phyloP scores from a whole-genome alignment of 2,113 vertebrate genomes.

The Suncus etruscus region DNA sequence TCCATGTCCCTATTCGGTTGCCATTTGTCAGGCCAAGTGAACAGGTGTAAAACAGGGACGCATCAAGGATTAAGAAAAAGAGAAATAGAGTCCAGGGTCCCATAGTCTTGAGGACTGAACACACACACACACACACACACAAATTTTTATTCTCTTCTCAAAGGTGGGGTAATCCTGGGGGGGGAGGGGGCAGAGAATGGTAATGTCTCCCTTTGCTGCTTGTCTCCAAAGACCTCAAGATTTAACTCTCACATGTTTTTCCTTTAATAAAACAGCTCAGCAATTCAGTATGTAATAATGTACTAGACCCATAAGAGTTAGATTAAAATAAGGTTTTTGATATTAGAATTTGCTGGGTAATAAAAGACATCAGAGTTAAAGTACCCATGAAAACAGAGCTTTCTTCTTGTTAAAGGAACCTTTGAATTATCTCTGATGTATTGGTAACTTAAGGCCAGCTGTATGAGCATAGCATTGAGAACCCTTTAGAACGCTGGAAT shows the following conservation, averaged over 20 bases:
- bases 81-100: no score
- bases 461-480: not conserved
- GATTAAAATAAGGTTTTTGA: slow-evolving; percentile 18
- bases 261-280: not conserved
- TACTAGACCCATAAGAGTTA: not conserved
- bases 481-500: not conserved
- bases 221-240: no score
- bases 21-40: no score
- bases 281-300: not conserved
- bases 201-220: no score
- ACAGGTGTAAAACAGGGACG: no score
- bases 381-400: not conserved
- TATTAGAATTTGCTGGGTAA: not conserved
- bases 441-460: not conserved
- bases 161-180: no score
- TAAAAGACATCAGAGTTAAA: not conserved
- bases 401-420: not conserved
- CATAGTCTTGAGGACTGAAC: no score
- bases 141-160: no score
- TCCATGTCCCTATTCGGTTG: no score
- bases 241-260: not conserved
- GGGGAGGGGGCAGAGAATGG: no score
- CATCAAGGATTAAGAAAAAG: no score
- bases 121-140: no score
- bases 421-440: not conserved